A percentile compares a stretch with the other conserved stretches of the same genome.
Conservation (phyloP, 92 coral and sea anemone species). For the Zoanthus sociatus region DNA sequence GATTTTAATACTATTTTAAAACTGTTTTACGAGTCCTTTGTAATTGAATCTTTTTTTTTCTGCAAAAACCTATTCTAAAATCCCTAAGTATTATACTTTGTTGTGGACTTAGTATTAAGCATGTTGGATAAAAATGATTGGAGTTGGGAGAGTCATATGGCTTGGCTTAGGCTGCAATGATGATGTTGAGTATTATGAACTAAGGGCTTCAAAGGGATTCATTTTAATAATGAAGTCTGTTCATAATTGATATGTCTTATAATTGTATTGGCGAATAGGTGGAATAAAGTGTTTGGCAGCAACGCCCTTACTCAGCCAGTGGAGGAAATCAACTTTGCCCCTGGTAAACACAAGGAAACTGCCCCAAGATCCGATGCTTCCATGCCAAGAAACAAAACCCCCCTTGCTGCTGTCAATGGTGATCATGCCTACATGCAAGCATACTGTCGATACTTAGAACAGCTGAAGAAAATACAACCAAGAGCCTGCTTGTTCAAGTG, state of each 20-base stretch:
- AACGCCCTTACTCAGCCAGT: slow-evolving; percentile 47
- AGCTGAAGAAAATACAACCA: slow-evolving; percentile 51
- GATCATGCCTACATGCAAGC: slow-evolving; percentile 9
- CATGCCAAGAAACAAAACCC: slow-evolving; percentile 19
- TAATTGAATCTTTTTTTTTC: neutral
- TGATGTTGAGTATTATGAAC: neutral
- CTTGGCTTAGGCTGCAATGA: neutral
- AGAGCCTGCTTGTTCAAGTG: slow-evolving; percentile 50
- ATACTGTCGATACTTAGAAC: neutral
- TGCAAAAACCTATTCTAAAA: neutral
- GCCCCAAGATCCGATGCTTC: slow-evolving; percentile 10
- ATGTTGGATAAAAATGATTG: neutral
- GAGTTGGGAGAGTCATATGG: neutral
- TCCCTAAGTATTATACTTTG: neutral
- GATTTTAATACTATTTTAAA: too few relatives aligned
- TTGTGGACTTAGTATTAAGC: neutral
- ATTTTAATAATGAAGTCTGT: neutral
- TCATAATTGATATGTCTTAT: neutral
- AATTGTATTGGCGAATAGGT: neutral
- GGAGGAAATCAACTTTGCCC: slow-evolving; percentile 43
- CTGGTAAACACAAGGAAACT: slow-evolving; percentile 38
- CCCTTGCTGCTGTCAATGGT: slow-evolving; percentile 44
- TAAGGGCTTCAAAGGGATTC: neutral
- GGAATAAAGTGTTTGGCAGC: slow-evolving; percentile 5
- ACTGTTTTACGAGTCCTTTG: too few relatives aligned